phyloP scores from a whole-genome alignment of 2,888 invertebrate species.

The Noctua janthe region DNA sequence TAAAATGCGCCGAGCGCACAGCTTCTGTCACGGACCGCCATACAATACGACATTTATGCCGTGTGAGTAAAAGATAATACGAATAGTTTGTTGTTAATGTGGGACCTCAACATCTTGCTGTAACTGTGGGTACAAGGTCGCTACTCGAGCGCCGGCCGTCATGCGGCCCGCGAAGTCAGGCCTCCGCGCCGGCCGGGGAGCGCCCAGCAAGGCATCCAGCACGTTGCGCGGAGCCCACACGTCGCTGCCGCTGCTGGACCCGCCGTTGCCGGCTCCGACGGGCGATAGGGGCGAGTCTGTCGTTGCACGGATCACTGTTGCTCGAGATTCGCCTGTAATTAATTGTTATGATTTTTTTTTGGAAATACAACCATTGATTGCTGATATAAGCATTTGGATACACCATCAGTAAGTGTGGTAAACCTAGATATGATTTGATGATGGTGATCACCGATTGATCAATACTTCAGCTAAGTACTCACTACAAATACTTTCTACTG shows the following conservation, averaged over 20 bases:
- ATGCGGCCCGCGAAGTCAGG: slow-evolving; percentile 92
- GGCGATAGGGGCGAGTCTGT: slow-evolving; percentile 97
- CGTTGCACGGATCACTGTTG: slow-evolving; percentile 92
- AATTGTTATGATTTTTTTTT: neutral
- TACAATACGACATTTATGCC: neutral
- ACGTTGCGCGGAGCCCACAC: slow-evolving; percentile 88
- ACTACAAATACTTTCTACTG: slow-evolving; percentile 21
- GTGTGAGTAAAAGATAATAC: neutral
- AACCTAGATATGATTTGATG: neutral
- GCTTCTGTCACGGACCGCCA: neutral
- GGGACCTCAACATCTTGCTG: slow-evolving; percentile 83
- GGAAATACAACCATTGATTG: neutral
- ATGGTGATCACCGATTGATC: neutral
- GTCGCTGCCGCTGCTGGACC: slow-evolving; percentile 70
- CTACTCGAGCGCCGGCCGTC: slow-evolving; percentile 91
- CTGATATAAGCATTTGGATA: neutral
- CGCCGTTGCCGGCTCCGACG: slow-evolving; percentile 89
- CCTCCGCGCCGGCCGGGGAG: slow-evolving; percentile 88
- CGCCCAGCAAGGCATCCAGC: slow-evolving; percentile 89
- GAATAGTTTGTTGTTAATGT: slow-evolving; percentile 70
- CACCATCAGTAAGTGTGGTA: neutral
- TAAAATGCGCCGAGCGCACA: neutral
- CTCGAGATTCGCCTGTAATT: slow-evolving; percentile 83
- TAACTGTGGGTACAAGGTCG: slow-evolving; percentile 94
- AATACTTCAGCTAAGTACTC: slow-evolving; percentile 31